Evolutionary conservation across 2,113 vertebrate species (phyloP).

Genomic region (Siniperca knerii): DNA sequence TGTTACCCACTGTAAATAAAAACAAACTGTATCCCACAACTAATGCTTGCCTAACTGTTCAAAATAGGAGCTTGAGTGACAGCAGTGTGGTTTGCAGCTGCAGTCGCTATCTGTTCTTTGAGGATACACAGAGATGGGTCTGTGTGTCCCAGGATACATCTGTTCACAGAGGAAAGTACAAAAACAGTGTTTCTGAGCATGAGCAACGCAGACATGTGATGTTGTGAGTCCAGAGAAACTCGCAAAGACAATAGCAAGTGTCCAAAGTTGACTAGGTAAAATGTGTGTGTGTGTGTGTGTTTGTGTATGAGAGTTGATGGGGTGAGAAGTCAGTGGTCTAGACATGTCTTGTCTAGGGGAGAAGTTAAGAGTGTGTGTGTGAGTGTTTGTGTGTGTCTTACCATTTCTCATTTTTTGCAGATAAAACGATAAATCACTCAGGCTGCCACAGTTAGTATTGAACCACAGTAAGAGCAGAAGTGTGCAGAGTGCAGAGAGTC

Average conservation of each 20-base stretch:
- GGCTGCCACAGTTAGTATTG: neutral
- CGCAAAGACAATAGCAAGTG: slow-evolving; percentile 14
- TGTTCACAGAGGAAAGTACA: slow-evolving; percentile 19
- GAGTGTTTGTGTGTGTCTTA: neutral
- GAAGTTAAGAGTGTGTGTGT: neutral
- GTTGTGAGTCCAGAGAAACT: neutral
- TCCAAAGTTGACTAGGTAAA: slow-evolving; percentile 44
- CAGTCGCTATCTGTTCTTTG: neutral
- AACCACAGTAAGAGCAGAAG: neutral
- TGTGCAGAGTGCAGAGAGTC: neutral
- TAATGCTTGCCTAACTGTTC: too few relatives aligned
- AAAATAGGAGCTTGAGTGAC: neutral
- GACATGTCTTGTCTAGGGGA: slow-evolving; percentile 4
- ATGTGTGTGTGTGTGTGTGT: slow-evolving; percentile 23
- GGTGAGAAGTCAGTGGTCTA: slow-evolving; percentile 37
- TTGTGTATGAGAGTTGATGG: slow-evolving; percentile 2
- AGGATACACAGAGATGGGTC: neutral
- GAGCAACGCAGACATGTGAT: neutral
- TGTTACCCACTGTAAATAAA: too few relatives aligned
- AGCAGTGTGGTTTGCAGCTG: neutral
- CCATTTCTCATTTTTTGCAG: neutral
- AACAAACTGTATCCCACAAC: too few relatives aligned
- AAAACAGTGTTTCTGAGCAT: slow-evolving; percentile 9
- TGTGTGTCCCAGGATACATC: slow-evolving; percentile 16
- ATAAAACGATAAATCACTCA: neutral